Conservation (phyloP, 2,797 vertebrate species). For the Phoxinus dragarum region DNA sequence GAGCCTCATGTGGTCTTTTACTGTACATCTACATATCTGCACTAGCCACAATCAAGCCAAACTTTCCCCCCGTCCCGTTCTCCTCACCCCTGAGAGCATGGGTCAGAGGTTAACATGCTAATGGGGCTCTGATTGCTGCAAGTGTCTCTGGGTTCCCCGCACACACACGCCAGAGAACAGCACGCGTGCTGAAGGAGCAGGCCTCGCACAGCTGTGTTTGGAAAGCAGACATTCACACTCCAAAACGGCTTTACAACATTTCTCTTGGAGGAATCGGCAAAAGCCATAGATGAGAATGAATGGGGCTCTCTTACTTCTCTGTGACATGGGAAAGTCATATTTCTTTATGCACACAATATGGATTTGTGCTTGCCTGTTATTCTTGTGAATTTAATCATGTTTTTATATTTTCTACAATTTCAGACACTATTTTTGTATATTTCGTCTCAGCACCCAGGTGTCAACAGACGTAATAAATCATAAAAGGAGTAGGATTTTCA, state of each 20-base stretch:
- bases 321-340: conserved; percentile 54
- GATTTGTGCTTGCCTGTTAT: conserved; percentile 39
- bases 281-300: conserved; percentile 57
- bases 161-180: conserved; percentile 70
- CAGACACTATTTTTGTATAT: background rate
- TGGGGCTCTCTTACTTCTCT: conserved; percentile 40
- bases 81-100: conserved; percentile 65
- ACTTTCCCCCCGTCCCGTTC: conserved; percentile 39
- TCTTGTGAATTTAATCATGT: conserved; percentile 14
- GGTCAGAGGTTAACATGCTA: conserved; percentile 80
- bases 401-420: background rate
- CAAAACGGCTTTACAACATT: conserved; percentile 79
- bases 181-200: conserved; percentile 61
- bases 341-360: conserved; percentile 53
- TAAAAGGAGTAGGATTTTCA: background rate
- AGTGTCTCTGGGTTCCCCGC: conserved; percentile 70
- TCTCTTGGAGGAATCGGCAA: conserved; percentile 73
- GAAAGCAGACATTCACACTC: conserved; percentile 69
- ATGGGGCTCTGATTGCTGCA: conserved; percentile 79
- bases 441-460: background rate
- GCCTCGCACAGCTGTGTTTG: conserved; percentile 75
- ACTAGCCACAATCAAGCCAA: conserved; percentile 29
- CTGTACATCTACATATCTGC: conserved; percentile 60
- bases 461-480: background rate
- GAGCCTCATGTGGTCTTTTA: background rate